Evolutionary conservation across 2,888 invertebrate genomes (phyloP).

Genomic region (Ochropleura leucogaster): DNA sequence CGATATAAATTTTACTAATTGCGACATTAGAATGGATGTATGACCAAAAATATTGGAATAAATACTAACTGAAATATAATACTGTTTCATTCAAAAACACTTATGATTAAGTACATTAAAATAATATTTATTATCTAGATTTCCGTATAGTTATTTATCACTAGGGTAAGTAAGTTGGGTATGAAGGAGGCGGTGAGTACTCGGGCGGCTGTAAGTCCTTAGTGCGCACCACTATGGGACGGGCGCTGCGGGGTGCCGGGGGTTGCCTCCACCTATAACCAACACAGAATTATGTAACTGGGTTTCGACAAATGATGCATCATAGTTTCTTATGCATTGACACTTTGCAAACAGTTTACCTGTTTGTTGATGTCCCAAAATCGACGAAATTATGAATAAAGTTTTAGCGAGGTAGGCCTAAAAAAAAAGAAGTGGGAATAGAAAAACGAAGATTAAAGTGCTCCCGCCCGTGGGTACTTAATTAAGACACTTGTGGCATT

Average conservation of each 20-base stretch:
- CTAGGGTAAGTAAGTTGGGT: conserved; percentile 83
- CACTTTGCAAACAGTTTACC: too few species aligned
- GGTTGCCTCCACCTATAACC: conserved; percentile 84
- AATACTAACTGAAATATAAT: conserved; percentile 60
- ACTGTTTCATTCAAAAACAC: conserved; percentile 37
- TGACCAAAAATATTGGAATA: conserved; percentile 79
- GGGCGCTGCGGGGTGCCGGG: conserved; percentile 72
- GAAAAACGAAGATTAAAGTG: too few species aligned
- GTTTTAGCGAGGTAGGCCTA: too few species aligned
- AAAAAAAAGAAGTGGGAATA: too few species aligned
- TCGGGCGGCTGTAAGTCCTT: conserved; percentile 80
- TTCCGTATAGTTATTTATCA: neutral
- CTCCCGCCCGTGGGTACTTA: too few species aligned
- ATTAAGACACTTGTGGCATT: too few species aligned
- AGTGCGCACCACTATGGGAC: conserved; percentile 76
- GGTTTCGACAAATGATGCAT: too few species aligned
- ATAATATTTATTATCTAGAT: neutral
- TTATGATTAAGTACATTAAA: neutral
- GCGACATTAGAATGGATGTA: conserved; percentile 78
- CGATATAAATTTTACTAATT: conserved; percentile 75
- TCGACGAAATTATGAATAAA: too few species aligned
- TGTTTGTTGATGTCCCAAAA: too few species aligned
- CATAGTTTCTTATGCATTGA: too few species aligned
- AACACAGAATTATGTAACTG: neutral
- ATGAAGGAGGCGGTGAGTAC: conserved; percentile 86